Evolutionary conservation across 1,140 invertebrate genomes (phyloP), one percentile per base, ranked within the genome.

Genomic region (Zaprionus davidi): DNA sequence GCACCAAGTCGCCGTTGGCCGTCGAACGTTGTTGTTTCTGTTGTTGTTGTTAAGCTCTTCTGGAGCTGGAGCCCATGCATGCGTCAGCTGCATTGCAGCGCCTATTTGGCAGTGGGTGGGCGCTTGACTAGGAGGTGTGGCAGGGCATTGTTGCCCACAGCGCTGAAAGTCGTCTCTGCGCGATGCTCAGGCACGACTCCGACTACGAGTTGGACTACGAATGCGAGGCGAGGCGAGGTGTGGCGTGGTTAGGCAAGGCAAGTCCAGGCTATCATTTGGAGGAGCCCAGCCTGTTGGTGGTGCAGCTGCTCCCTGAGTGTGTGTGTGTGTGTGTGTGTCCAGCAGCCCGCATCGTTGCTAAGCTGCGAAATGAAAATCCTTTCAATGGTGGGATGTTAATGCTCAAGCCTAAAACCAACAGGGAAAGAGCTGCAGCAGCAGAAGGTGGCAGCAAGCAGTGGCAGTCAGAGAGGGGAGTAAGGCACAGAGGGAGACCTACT

Each of bases 311-410:
- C 4, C 20, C 15, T 6, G 5, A 7, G 26, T 28, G 17, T 31
- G 31, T 46, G 57, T 58, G 38, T 58, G 59, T 51, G 15, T 12
- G 36, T n/a, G 53, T 69, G 44, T 70, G 68, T 63, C 34, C 60
- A 71, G 68, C 60, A 60, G 55, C 68, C 73, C 73, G 73, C 73
- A 76, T 71, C 73, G 73, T 71, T 71, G 68, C 71, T 86, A 82
- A 87, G 84, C 83, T 80, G 83, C 83, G 77, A 88, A 88, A 87
- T 88, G 84, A 68, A 87, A 87, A 88, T 87, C 81, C 83, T 78
- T 78, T 78, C 62, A 60, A 65, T 63, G 75, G 41, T 60, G 24
- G 57, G 46, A 58, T 26, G 31, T 75, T 81, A 63, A 82, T 69
- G 81, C 83, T 82, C 83, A 88, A 80, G 83, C 84, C 83, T 59